Conservation (phyloP, 2,797 vertebrate species). For the Mormyrus hasselquistii region DNA sequence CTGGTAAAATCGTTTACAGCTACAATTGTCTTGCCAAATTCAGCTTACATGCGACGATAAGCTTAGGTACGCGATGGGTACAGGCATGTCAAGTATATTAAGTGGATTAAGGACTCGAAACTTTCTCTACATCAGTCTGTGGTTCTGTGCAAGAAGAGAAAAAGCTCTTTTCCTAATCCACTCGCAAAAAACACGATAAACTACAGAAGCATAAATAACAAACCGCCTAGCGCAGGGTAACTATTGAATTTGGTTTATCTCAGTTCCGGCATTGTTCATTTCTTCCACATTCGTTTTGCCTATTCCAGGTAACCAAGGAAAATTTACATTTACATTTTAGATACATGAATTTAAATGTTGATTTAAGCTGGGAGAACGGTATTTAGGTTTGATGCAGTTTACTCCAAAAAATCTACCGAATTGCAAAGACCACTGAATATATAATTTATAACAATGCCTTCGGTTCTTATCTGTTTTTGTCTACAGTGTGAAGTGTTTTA, state of each 20-base stretch:
- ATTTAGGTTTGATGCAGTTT: neutral
- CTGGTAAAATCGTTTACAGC: neutral
- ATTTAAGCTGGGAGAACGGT: neutral
- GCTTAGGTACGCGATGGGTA: neutral
- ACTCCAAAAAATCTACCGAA: neutral
- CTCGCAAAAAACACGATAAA: neutral
- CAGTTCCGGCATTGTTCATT: neutral
- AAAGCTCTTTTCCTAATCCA: neutral
- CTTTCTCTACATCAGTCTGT: neutral
- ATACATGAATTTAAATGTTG: neutral
- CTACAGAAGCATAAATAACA: neutral
- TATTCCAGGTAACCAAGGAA: neutral
- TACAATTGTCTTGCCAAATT: neutral
- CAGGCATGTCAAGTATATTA: neutral
- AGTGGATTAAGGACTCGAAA: neutral
- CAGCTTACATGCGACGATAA: neutral
- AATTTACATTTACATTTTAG: neutral
- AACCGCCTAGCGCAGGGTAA: neutral
- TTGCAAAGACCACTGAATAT: neutral
- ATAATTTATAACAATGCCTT: neutral
- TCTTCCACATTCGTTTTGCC: neutral
- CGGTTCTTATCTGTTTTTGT: neutral
- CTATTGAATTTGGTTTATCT: neutral
- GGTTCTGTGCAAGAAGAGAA: neutral
- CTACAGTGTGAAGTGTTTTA: neutral